A percentile compares a stretch with the other conserved stretches of the same genome.
These are phyloP conservation scores for Limnephilus marmoratus DNA, from an alignment of 2,888 invertebrate species.

Conservation along the genomic window DNA sequence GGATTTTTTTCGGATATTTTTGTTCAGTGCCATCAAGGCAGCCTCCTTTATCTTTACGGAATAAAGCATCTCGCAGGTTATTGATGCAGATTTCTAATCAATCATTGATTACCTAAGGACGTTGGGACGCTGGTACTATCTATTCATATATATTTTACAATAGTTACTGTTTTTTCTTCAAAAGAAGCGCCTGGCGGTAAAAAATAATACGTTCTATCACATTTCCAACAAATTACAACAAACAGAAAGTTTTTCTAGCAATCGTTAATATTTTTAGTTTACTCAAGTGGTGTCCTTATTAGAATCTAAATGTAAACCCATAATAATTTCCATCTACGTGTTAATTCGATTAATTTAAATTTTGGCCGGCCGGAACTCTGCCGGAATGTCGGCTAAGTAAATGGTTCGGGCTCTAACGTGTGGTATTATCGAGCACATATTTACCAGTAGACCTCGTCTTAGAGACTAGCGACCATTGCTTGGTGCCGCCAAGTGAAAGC, in stretches of 20 bases:
- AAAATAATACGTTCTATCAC: not conserved
- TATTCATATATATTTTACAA: not conserved
- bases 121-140: not conserved
- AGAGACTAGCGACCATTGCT: not conserved
- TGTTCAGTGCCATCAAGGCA: too few species aligned
- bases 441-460: not conserved
- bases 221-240: not conserved
- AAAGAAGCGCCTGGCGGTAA: not conserved
- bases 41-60: not conserved
- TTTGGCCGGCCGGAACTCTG: conserved; percentile 45
- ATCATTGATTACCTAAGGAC: not conserved
- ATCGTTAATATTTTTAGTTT: not conserved
- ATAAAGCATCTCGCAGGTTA: not conserved
- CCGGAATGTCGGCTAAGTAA: conserved; percentile 55
- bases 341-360: conserved; percentile 14
- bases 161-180: not conserved
- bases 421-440: not conserved
- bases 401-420: conserved; percentile 37
- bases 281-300: not conserved
- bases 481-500: conserved; percentile 60
- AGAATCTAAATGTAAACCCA: conserved; percentile 7
- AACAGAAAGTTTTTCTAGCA: not conserved
- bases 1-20: too few species aligned
- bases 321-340: not conserved
- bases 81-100: not conserved